Percentiles rank a stretch among this genome's conserved stretches.
These are phyloP conservation scores for Neoascia interrupta DNA, from an alignment of 2,888 invertebrate species.

Conservation along the genomic window DNA sequence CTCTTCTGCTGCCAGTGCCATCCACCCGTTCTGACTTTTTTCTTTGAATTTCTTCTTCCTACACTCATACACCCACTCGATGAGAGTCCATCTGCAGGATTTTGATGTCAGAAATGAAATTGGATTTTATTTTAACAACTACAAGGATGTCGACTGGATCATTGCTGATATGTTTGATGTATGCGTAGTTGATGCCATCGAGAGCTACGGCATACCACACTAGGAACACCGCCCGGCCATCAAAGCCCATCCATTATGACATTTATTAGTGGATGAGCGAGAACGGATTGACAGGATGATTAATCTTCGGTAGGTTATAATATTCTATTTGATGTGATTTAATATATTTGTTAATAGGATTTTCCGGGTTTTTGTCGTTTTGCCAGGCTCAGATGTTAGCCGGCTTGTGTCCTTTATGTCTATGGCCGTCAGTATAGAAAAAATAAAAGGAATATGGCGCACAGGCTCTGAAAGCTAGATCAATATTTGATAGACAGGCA, in stretches of 20 bases:
- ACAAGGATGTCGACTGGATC: constrained; percentile 67
- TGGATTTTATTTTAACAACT: constrained; percentile 70
- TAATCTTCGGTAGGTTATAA: constrained; percentile 65
- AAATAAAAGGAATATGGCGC: not conserved
- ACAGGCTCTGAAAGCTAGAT: constrained; percentile 15
- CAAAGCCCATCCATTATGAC: constrained; percentile 58
- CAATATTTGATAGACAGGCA: constrained; percentile 65
- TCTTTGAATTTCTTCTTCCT: no score
- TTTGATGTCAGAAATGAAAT: constrained; percentile 69
- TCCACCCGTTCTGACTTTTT: no score
- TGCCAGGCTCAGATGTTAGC: constrained; percentile 17
- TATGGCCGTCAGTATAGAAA: no score
- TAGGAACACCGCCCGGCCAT: constrained; percentile 10
- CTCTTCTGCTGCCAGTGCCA: not conserved
- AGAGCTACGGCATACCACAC: constrained; percentile 24
- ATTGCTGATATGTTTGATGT: constrained; percentile 68
- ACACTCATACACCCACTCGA: no score
- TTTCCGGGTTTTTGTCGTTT: constrained; percentile 23
- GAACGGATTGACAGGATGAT: constrained; percentile 69
- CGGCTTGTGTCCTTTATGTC: not conserved
- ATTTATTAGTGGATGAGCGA: constrained; percentile 67
- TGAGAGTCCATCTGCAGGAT: constrained; percentile 44
- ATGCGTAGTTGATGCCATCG: constrained; percentile 61
- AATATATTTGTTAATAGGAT: constrained; percentile 60
- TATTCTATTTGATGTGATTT: constrained; percentile 69